phyloP scores from a whole-genome alignment of 2,888 invertebrate species.

The Rhimphoctona megacephalus region DNA sequence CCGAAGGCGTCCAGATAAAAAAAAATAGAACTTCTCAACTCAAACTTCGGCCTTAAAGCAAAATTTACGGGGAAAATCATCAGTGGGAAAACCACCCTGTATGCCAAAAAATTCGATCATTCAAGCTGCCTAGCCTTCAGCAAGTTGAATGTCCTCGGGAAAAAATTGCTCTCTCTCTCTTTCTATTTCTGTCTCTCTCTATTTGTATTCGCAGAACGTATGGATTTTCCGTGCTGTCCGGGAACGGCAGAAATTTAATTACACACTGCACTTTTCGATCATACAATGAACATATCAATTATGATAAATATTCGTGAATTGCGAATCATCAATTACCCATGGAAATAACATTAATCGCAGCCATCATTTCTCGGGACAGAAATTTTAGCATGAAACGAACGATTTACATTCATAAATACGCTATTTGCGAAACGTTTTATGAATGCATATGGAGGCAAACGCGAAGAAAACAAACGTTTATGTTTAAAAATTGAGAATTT shows the following conservation, averaged over 20 bases:
- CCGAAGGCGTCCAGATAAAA: neutral
- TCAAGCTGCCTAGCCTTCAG: neutral
- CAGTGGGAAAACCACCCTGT: neutral
- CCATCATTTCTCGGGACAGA: slow-evolving; percentile 3
- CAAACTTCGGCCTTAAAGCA: neutral
- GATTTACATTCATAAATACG: slow-evolving; percentile 16
- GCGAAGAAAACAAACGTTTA: neutral
- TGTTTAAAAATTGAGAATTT: neutral
- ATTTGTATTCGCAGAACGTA: neutral
- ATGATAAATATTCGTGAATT: slow-evolving; percentile 42
- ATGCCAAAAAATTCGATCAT: slow-evolving; percentile 11
- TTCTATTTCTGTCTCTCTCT: neutral
- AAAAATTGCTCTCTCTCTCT: neutral
- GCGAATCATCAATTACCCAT: slow-evolving; percentile 20
- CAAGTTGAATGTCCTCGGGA: slow-evolving; percentile 1
- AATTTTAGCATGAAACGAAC: neutral
- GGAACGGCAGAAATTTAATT: slow-evolving; percentile 9
- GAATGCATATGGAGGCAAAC: neutral
- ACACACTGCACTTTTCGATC: slow-evolving; percentile 15
- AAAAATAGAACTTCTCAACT: neutral
- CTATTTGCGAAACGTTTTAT: slow-evolving; percentile 26
- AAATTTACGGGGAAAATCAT: neutral
- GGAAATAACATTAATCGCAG: slow-evolving; percentile 11
- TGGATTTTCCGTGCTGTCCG: neutral
- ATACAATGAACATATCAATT: slow-evolving; percentile 34